A percentile compares a stretch with the other conserved stretches of the same genome.
phyloP scores from a whole-genome alignment of 2,888 invertebrate species.

The Monochamus alternatus region DNA sequence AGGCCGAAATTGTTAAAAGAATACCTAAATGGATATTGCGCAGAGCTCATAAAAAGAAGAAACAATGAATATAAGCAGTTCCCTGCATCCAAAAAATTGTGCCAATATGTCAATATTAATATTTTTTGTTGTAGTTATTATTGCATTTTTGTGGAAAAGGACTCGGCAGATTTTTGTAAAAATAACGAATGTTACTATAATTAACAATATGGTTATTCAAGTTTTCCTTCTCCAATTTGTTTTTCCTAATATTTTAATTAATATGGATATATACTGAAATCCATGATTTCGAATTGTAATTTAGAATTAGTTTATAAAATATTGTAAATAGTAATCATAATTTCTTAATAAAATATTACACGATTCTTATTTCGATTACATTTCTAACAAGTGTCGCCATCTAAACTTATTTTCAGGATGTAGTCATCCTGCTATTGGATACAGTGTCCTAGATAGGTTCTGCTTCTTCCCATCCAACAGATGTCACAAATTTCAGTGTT shows the following conservation, averaged over 20 bases:
- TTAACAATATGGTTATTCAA: background rate
- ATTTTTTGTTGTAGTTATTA: background rate
- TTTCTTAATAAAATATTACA: slow-evolving; percentile 38
- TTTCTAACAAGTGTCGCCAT: too few species aligned
- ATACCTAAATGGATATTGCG: slow-evolving; percentile 60
- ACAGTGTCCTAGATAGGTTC: too few species aligned
- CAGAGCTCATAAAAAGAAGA: slow-evolving; percentile 49
- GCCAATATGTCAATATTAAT: too few species aligned
- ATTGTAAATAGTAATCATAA: slow-evolving; percentile 34
- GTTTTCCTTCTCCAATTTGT: slow-evolving; percentile 6
- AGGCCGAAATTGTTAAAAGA: slow-evolving; percentile 74
- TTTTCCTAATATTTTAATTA: slow-evolving; percentile 2
- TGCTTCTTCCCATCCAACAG: too few species aligned
- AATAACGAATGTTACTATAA: background rate
- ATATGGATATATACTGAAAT: slow-evolving; percentile 37
- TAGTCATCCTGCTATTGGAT: too few species aligned
- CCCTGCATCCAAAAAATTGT: background rate
- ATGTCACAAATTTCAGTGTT: too few species aligned
- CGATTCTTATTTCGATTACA: too few species aligned
- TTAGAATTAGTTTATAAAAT: slow-evolving; percentile 15
- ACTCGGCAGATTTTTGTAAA: background rate
- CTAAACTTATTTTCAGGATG: too few species aligned
- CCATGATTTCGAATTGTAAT: slow-evolving; percentile 41
- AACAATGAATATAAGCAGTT: slow-evolving; percentile 7
- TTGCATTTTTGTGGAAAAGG: background rate